These are phyloP conservation scores for Tineola bisselliella DNA, from an alignment of 2,888 invertebrate genomes.

Conservation along the genomic window DNA sequence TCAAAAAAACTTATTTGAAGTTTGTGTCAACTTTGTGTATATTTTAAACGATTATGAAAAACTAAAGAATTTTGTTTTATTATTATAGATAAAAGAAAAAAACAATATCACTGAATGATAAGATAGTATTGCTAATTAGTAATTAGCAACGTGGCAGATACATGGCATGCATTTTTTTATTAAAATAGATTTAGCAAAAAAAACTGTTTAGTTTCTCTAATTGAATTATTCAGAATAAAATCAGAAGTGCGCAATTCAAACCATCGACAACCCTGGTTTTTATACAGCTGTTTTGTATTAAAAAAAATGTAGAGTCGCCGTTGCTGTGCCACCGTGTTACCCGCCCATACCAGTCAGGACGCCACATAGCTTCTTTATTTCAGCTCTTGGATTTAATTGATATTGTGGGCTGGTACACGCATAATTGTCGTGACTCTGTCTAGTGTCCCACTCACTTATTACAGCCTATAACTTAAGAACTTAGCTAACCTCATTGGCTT, in stretches of 20 bases:
- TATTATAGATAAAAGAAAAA: neutral
- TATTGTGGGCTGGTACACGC: neutral
- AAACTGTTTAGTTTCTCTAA: too few species aligned
- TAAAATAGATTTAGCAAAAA: neutral
- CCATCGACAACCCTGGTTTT: slow-evolving; percentile 3
- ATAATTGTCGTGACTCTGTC: neutral
- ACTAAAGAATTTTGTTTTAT: neutral
- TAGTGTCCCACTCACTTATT: neutral
- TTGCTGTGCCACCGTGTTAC: slow-evolving; percentile 26
- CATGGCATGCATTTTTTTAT: neutral
- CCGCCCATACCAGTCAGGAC: slow-evolving; percentile 16
- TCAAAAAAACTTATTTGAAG: too few species aligned
- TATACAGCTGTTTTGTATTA: slow-evolving; percentile 5
- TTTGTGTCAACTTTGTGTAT: too few species aligned
- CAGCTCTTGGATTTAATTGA: neutral
- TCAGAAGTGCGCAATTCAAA: too few species aligned
- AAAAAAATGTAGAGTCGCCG: slow-evolving; percentile 11
- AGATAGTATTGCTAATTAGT: neutral
- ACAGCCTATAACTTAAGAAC: neutral
- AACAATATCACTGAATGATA: neutral
- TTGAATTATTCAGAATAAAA: too few species aligned
- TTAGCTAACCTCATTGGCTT: too few species aligned
- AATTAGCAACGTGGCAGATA: neutral
- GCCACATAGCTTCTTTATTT: neutral
- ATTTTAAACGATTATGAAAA: too few species aligned